Evolutionary conservation across 2,113 vertebrate genomes (phyloP), one percentile per base, ranked within the genome.

Genomic region (Protomyctophum bolini): DNA sequence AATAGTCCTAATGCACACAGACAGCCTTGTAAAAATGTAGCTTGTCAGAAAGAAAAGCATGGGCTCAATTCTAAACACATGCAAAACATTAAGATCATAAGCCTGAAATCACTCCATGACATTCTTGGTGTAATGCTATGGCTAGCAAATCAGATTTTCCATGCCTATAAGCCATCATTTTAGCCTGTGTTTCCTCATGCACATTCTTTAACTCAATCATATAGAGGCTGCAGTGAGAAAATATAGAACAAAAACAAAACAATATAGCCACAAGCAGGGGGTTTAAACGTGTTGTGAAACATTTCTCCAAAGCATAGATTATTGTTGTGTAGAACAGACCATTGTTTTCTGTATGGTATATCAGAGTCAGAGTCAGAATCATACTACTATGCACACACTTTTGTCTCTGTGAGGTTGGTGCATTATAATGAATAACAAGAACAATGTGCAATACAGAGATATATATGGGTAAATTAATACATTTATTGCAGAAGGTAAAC

Each of bases 1-100:
- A 41, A 65, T 41, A 49, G 65, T 54, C 73, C 58, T 79, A 71
- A 85, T 70, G 7, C 77, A 79, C 55, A 66, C 47, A 57, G 77
- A 75, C 66, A 79, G 67, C 49, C 21, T 21, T 65, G 33, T 67
- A 68, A 71, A 41, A 82, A 60, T 63, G 33, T 10, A 55, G 46
- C 58, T 72, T 66, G 72, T 72, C 70, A 73, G 58, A 70, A 52
- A 47, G 54, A 48, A 77, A 75, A 77, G 68, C 33, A 52, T n/a
- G 28, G 51, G 46, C 58, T 64, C 51, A 47, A 63, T 68, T 83
- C 56, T 67, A 68, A 67, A 52, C 29, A 63, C 52, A 75, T 62
- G 63, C 56, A 76, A 79, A 73, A 70, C 58, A 72, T 51, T 68
- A 52, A 46, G 28, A 54, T 10, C 14, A 49, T 21, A 54, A 68